Conservation (phyloP, 2,113 vertebrate genomes). For the Oceanodroma tethys region DNA sequence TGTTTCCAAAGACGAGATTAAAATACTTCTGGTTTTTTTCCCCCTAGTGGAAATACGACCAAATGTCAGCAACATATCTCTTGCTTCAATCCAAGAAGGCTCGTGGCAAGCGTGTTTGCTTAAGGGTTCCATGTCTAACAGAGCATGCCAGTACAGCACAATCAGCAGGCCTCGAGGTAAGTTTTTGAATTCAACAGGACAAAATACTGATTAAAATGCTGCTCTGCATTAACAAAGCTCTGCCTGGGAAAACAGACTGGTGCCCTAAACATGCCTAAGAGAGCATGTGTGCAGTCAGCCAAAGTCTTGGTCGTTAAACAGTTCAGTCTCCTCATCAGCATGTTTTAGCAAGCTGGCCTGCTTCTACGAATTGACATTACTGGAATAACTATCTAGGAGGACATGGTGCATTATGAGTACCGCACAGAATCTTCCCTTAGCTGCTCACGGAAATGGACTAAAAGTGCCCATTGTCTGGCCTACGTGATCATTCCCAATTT, state of each 20-base stretch:
- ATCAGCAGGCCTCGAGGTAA: constrained; percentile 69
- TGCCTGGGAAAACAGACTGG: neutral
- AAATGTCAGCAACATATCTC: constrained; percentile 87
- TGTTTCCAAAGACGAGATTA: neutral
- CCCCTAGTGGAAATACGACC: constrained; percentile 89
- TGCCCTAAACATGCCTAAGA: neutral
- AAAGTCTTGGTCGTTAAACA: neutral
- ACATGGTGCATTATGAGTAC: neutral
- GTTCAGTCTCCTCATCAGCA: neutral
- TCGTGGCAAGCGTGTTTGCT: constrained; percentile 80
- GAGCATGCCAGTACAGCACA: constrained; percentile 25
- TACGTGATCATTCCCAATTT: neutral
- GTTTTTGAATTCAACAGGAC: neutral
- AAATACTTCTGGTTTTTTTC: neutral
- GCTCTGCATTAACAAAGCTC: neutral
- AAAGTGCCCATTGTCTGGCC: neutral
- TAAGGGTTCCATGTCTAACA: constrained; percentile 43
- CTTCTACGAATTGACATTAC: neutral
- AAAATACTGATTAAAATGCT: neutral
- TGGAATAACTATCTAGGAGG: neutral
- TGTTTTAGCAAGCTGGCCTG: neutral
- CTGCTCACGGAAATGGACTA: neutral
- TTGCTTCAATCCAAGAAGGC: constrained; percentile 88
- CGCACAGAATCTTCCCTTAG: accelerated
- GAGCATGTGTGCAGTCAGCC: neutral